Percentiles rank a stretch among this genome's conserved stretches.
phyloP scores from a whole-genome alignment of 2,888 invertebrate species.

The Acanthosoma haemorrhoidale region DNA sequence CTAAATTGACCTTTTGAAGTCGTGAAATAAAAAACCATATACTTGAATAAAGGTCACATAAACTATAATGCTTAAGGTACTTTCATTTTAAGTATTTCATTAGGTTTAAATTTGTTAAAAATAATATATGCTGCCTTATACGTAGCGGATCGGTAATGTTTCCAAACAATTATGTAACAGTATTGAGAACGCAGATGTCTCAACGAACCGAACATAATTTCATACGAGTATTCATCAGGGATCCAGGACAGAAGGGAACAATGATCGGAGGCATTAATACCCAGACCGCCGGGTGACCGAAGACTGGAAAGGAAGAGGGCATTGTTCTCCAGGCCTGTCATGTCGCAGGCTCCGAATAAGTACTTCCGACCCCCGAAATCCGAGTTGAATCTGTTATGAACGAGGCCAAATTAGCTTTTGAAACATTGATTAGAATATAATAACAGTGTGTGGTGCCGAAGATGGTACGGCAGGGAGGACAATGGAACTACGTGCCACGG shows the following conservation, averaged over 20 bases:
- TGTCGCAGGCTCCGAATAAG: conserved; percentile 13
- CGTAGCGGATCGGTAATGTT: too few species aligned
- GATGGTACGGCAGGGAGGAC: neutral
- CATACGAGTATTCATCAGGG: neutral
- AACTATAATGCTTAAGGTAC: too few species aligned
- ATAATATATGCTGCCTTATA: too few species aligned
- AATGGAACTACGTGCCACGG: conserved; percentile 12
- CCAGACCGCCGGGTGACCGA: neutral
- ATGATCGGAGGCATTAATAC: conserved; percentile 6
- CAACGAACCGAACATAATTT: too few species aligned
- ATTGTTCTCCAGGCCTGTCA: conserved; percentile 11
- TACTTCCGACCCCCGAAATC: conserved; percentile 22
- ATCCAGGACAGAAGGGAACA: neutral
- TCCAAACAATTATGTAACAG: too few species aligned
- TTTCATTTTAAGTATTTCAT: too few species aligned
- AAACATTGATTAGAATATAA: conserved; percentile 30
- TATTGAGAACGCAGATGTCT: too few species aligned
- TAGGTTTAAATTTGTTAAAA: too few species aligned
- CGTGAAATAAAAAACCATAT: too few species aligned
- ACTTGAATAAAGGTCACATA: too few species aligned
- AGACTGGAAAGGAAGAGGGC: neutral
- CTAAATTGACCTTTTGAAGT: too few species aligned
- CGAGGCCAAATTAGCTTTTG: conserved; percentile 7
- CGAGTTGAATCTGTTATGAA: neutral
- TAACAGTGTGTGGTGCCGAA: conserved; percentile 19